Evolutionary conservation across 2,113 vertebrate genomes (phyloP), one percentile per base, ranked within the genome.

Genomic region (Halichoerus grypus): DNA sequence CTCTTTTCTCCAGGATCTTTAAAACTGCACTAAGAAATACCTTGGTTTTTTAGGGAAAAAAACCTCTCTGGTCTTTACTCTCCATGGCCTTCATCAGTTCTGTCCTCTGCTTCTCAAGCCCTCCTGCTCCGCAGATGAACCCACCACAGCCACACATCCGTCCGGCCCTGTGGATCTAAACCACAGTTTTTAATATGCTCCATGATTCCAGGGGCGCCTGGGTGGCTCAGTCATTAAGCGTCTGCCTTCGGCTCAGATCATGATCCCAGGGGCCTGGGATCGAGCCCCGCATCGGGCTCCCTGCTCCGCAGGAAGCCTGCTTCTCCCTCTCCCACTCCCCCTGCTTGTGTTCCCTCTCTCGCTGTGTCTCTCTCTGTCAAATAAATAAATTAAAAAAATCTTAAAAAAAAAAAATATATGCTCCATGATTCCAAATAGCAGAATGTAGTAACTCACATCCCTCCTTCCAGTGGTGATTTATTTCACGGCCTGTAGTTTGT

Each of bases 91-190:
- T 16, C 74, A 16, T 59, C 55, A 42, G 15, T 85, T 61, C 39
- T 53, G 87, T 28, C 61, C 46, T 51, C 55, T 39, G 61, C 87
- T 84, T 57, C 26, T 81, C 26, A 76, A n/a, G 39, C 24, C 71
- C 11, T 91, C 74, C 33, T 28, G 51, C 49, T 59, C 22, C 14
- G 10, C 46, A 85, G 57, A 42, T 80, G 53, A 2, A 13, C 1
- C 16, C 3, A 0, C 7, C 16, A 15, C 4, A 5, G 13, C 46
- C 8, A 46, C 24, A 61, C 10, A 15, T 28, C 49, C 12, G 4
- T 31, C 14, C 7, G 13, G 19, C 36, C 46, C 14, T 65, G 13
- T 10, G 46, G 9, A 7, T 28, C 49, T 13, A 36, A 28, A 11
- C 13, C 28, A 8, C 51, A 26, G 39, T 61, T 76, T 92, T 39